Evolutionary conservation across 1,140 invertebrate genomes (phyloP).

Genomic region (Ceratina japonica): DNA sequence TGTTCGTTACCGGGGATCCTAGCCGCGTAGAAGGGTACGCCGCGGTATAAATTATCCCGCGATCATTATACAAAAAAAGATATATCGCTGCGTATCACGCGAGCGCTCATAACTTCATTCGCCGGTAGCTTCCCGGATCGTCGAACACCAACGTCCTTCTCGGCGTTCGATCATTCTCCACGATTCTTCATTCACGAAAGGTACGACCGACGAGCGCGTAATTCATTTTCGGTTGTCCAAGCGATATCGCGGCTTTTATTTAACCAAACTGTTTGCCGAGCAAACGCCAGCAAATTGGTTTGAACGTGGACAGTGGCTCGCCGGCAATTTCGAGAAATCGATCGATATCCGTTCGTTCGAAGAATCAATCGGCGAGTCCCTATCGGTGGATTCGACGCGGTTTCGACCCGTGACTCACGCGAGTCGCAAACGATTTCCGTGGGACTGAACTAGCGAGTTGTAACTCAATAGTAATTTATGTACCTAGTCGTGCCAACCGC

Average conservation of each 20-base stretch:
- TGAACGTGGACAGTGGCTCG: neutral
- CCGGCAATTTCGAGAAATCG: neutral
- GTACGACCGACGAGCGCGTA: neutral
- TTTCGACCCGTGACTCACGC: conserved; percentile 52
- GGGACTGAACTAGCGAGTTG: conserved; percentile 58
- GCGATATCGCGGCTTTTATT: neutral
- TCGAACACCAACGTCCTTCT: neutral
- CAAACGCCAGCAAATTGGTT: neutral
- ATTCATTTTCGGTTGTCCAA: neutral
- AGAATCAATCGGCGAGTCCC: neutral
- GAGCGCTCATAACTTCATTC: conserved; percentile 33
- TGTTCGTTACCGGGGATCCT: conserved; percentile 6
- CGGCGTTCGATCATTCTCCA: neutral
- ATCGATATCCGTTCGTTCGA: neutral
- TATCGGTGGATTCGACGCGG: neutral
- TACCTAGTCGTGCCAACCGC: conserved; percentile 68
- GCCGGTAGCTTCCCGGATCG: conserved; percentile 2
- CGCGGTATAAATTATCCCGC: neutral
- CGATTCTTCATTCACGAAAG: neutral
- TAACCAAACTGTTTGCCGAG: neutral
- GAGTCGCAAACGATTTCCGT: conserved; percentile 56
- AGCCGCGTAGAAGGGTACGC: neutral
- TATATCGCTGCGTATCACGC: conserved; percentile 45
- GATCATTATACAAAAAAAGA: conserved; percentile 20
- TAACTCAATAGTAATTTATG: conserved; percentile 70